Conservation (phyloP, 2,888 invertebrate species). For the Meteorus cinctellus region DNA sequence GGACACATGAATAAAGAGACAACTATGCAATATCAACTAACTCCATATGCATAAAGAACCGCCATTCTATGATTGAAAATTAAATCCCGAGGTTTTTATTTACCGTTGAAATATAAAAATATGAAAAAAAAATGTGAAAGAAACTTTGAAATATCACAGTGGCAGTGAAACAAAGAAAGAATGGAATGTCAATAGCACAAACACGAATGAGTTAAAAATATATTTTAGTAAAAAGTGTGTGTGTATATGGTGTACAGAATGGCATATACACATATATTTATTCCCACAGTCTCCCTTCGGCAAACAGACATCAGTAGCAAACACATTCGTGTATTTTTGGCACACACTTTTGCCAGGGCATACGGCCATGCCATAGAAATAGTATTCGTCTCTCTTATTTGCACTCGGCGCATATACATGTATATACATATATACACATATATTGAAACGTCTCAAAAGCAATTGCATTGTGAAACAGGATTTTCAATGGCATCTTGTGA, state of each 20-base stretch:
- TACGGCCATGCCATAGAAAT: slow-evolving; percentile 34
- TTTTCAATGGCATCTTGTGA: slow-evolving; percentile 30
- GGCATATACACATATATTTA: not conserved
- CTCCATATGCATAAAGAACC: no score
- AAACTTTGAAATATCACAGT: not conserved
- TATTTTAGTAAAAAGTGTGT: not conserved
- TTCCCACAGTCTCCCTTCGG: slow-evolving; percentile 18
- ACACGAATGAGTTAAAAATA: slow-evolving; percentile 24
- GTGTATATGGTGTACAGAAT: not conserved
- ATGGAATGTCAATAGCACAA: slow-evolving; percentile 14
- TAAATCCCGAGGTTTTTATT: not conserved
- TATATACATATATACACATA: not conserved
- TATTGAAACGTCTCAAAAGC: slow-evolving; percentile 26
- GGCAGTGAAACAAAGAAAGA: slow-evolving; percentile 13
- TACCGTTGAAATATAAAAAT: not conserved
- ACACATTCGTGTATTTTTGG: slow-evolving; percentile 37
- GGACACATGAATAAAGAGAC: no score
- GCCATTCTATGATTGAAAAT: no score
- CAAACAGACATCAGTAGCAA: slow-evolving; percentile 36
- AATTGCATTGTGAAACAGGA: slow-evolving; percentile 39
- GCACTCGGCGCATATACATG: slow-evolving; percentile 18
- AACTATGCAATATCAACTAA: no score
- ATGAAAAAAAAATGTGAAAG: not conserved
- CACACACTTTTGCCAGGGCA: slow-evolving; percentile 30
- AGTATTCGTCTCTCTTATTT: slow-evolving; percentile 36